Percentiles rank a stretch among this genome's conserved stretches.
Conservation (phyloP, 2,113 vertebrate genomes). For the Stigmatopora argus region DNA sequence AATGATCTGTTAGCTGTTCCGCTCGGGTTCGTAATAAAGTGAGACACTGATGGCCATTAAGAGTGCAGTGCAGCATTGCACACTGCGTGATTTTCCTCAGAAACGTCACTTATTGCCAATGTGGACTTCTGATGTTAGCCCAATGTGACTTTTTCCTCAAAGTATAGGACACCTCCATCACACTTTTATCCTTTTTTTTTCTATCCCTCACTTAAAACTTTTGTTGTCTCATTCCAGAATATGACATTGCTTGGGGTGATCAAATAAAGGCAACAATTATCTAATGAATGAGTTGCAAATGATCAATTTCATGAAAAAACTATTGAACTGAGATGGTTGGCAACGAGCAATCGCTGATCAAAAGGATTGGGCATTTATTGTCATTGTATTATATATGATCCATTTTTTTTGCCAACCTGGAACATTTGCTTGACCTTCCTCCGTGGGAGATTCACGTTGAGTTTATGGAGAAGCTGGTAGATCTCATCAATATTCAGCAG, state of each 20-base stretch:
- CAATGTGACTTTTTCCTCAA: conserved; percentile 22
- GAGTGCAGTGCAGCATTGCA: no score
- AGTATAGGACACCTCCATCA: conserved; percentile 14
- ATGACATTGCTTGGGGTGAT: conserved; percentile 15
- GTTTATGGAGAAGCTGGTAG: conserved; percentile 92
- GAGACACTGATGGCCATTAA: not conserved
- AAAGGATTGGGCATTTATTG: no score
- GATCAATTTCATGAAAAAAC: no score
- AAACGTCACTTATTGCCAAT: not conserved
- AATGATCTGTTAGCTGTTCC: conserved; percentile 3
- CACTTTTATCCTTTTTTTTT: conserved; percentile 12
- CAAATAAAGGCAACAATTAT: conserved; percentile 1
- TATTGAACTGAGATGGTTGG: no score
- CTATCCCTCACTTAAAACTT: conserved; percentile 16
- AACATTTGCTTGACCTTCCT: conserved; percentile 98
- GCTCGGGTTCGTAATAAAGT: not conserved
- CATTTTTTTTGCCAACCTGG: conserved; percentile 72
- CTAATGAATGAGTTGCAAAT: no score
- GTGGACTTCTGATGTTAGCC: conserved; percentile 14
- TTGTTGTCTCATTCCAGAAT: not conserved
- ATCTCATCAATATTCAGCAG: conserved; percentile 94
- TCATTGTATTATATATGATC: not conserved
- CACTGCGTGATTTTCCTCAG: not conserved
- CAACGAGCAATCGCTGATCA: no score
- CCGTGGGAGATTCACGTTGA: conserved; percentile 93